Base-by-base conservation (phyloP, 2,888 invertebrate genomes). In the Lacanobia wlatinum region DNA sequence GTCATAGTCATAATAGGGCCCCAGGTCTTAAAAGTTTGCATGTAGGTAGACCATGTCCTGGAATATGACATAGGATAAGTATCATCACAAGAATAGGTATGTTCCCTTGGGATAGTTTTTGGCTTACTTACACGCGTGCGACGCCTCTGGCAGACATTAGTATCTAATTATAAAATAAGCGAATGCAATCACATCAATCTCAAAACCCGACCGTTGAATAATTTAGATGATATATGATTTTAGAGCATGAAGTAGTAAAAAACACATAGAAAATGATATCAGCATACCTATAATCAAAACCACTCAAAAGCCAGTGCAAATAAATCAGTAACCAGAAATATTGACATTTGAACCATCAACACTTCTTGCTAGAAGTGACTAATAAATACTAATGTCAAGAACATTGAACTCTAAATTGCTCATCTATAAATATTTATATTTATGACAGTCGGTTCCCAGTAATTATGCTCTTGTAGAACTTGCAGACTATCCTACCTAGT, bases 321-420 rank as follows among this genome's bases (percentile, higher is more conserved):
- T 59, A 21, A 73, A 74, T 46, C 21, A 74, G 8, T 28, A 48
- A 73, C 59, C 53, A 59, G 59, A 53, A 74, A 53, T 59, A 66
- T 56, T 75, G 56, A 75, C 50, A 58, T 74, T 68, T 61, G 12
- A n/a, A 21, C 23, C 7, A 8, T 58, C 56, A 48, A 18, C 28
- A 53, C 10, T 34, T 34, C 6, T 34, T 34, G 34, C 6, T 5
- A 34, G 5, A 2, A 34, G 34, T 34, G 7, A 34, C 18, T 46
- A 21, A n/a, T 23, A 53, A 23, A 28, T 18, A n/a, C 46, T 28
- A 62, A 69, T 48, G 50, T 70, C 69, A 76, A 76, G 76, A 69
- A 50, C 76, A 62, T 52, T 75, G 76, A 76, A 69, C 76, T 62
- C 38, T 61, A 56, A 43, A 52, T 46, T 46, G 61, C 23, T 68